Evolutionary conservation across 2,888 invertebrate species (phyloP), one percentile per base, ranked within the genome.

Genomic region (Troides aeacus): DNA sequence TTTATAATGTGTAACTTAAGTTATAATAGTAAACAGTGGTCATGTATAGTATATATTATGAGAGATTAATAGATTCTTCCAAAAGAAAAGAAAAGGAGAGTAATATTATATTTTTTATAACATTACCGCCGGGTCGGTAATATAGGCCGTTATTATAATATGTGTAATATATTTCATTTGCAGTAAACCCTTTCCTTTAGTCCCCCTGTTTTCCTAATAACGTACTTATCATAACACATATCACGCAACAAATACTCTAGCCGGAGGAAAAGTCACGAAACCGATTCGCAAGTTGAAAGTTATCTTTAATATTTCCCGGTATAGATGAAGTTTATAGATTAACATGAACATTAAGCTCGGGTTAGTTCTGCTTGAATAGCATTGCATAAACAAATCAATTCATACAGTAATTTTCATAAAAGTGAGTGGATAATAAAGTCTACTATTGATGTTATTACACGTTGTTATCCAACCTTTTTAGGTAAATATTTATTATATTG

Each of bases 261-360:
- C 50, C 59, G n/a, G 46, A 42, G 50, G 63, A 30, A 64, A 63
- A 68, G 63, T 63, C 68, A 68, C 68, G 68, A 63, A 63, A 68
- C 36, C 68, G 58, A 24, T 68, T 62, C 56, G 67, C 46, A 42
- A 56, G 61, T 50, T 56, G 60, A 56, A 66, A 60, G 56, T 62
- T 50, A 57, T 57, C 42, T 57, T 21, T 56, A 53, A 56, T 62
- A 42, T 57, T 56, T 56, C 42, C 42, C 8, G 30, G 17, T 42
- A 39, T 62, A 62, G 24, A 62, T 46, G 23, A 61, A 39, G 39
- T 66, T 61, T 66, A 61, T 61, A 39, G 36, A 66, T 60, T 66
- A 66, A 21, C 42, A 53, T 53, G n/a, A 53, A 53, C n/a, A 18
- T 53, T 53, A 53, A 4, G 53, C 18, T 7, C 53, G 53, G 53